These are phyloP conservation scores for Drosophila bocki DNA, from an alignment of 1,140 invertebrate species.

Conservation along the genomic window DNA sequence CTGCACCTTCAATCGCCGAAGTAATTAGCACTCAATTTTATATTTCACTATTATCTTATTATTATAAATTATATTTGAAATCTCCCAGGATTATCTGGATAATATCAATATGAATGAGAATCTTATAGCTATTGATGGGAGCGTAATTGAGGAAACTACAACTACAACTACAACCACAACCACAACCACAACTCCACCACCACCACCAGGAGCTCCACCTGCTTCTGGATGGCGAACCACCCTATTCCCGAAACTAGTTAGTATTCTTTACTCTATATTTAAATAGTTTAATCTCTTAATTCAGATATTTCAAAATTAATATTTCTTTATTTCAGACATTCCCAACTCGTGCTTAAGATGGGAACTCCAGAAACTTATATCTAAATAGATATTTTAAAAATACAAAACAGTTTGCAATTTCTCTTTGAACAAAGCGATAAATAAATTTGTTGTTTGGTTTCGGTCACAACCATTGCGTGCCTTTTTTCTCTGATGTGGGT, in stretches of 20 bases:
- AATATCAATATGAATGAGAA: neutral
- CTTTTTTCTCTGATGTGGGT: constrained; percentile 21
- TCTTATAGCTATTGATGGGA: no score
- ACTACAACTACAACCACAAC: no score
- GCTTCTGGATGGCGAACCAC: no score
- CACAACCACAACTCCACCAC: no score
- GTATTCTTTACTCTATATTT: neutral
- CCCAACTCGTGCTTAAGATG: neutral
- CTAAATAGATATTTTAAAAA: neutral
- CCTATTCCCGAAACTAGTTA: neutral
- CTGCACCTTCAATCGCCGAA: neutral
- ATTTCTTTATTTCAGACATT: neutral
- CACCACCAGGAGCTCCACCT: no score
- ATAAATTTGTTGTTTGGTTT: neutral
- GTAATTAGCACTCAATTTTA: neutral
- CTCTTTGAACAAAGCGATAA: neutral
- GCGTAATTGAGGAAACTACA: no score
- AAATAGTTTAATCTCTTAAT: neutral
- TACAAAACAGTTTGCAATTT: neutral
- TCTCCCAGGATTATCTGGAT: neutral
- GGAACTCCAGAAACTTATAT: neutral
- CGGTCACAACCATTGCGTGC: constrained; percentile 18
- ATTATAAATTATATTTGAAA: neutral
- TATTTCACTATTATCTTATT: neutral
- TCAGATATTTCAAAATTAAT: neutral